Evolutionary conservation across 1,140 invertebrate genomes (phyloP), one percentile per base, ranked within the genome.

Genomic region (Metaphire vulgaris): DNA sequence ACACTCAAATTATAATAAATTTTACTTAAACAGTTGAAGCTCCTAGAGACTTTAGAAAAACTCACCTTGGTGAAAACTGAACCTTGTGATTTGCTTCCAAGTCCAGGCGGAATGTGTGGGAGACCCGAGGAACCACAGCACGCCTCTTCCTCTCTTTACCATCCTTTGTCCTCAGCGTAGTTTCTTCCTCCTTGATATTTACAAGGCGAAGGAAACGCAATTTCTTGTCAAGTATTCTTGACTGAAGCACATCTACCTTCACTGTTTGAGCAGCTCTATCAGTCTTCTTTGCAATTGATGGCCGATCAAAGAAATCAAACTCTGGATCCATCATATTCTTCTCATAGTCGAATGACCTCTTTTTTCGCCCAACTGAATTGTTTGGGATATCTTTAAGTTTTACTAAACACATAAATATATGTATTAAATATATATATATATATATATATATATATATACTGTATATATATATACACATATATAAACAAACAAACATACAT

Each of bases 191-290:
- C 29, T 29, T 76, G n/a, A 76, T 29, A 16, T 69, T 56, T 33
- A 72, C 29, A 16, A 72, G 56, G 28, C 75, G n/a, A 21, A 76
- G 70, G 16, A 72, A 76, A 15, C 75, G 33, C 34, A 72, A 32
- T 21, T 72, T 71, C 65, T 72, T 71, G 34, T 72, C 66, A 41
- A 76, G 75, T 26, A 76, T 76, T 14, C 64, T 34, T 26, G 75
- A 72, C 33, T 76, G 70, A 28, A 21, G 69, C 21, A 74, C 64
- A 16, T 66, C 1, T 2, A 26, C 41, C 26, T 33, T 28, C 32
- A 67, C 74, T 31, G 30, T 26, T 33, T n/a, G 32, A 0, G 67
- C 29, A 64, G 65, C 30, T 30, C 56, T 64, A n/a, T 74, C 65
- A 0, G 74, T 74, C 30, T 68, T 74, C 56, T 26, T 28, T n/a